Evolutionary conservation across 1,140 invertebrate genomes (phyloP).

Genomic region (Pseudomyrmex cubaensis): DNA sequence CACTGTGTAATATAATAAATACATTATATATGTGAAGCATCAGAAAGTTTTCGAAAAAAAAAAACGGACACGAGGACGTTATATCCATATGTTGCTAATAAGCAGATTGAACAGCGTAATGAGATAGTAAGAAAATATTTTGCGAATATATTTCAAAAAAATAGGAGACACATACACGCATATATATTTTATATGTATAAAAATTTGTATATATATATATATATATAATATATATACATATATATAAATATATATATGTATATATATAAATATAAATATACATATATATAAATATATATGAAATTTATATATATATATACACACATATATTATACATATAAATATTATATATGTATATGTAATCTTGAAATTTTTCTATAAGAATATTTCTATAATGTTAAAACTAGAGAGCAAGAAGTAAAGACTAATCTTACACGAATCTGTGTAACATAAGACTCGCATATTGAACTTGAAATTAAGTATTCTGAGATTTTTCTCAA

Average conservation of each 20-base stretch:
- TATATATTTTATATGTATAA: too few relatives aligned
- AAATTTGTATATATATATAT: too few relatives aligned
- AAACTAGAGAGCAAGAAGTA: background rate
- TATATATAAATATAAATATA: too few relatives aligned
- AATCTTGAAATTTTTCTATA: background rate
- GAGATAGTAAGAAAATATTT: conserved; percentile 1
- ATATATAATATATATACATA: too few relatives aligned
- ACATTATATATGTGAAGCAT: conserved; percentile 38
- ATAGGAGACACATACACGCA: background rate
- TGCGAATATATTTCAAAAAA: conserved; percentile 24
- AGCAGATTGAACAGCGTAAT: background rate
- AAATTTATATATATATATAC: too few relatives aligned
- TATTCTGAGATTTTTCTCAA: background rate
- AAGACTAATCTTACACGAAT: conserved; percentile 1
- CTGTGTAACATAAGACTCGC: background rate
- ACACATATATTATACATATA: too few relatives aligned
- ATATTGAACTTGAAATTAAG: background rate
- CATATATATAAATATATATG: too few relatives aligned
- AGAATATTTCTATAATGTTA: conserved; percentile 8
- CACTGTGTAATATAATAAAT: conserved; percentile 44
- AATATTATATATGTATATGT: too few relatives aligned
- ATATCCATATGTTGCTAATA: background rate
- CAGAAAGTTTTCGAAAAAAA: conserved; percentile 36
- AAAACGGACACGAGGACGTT: conserved; percentile 43
- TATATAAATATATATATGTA: too few relatives aligned